A percentile compares a stretch with the other conserved stretches of the same genome.
Evolutionary conservation across 2,888 invertebrate genomes (phyloP).

Genomic region (Amphipoea oculea): DNA sequence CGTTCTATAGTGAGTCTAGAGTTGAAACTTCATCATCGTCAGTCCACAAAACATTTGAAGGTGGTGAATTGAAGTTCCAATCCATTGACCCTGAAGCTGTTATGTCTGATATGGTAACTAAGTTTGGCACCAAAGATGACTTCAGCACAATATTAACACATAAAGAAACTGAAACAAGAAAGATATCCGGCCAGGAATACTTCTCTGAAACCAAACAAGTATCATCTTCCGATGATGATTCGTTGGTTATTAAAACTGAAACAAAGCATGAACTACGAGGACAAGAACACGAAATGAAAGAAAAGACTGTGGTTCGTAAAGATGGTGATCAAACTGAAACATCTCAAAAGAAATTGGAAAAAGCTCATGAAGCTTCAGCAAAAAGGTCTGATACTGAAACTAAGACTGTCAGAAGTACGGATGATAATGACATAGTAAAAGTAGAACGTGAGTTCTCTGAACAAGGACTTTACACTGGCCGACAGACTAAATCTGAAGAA

Average conservation of each 20-base stretch:
- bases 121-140: slow-evolving; percentile 81
- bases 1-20: slow-evolving; percentile 84
- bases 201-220: slow-evolving; percentile 88
- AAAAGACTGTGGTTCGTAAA: slow-evolving; percentile 85
- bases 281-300: slow-evolving; percentile 87
- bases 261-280: slow-evolving; percentile 86
- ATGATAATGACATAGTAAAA: slow-evolving; percentile 84
- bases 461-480: slow-evolving; percentile 86
- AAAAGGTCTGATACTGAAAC: slow-evolving; percentile 87
- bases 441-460: slow-evolving; percentile 86
- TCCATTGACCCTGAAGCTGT: slow-evolving; percentile 83
- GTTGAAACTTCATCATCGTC: slow-evolving; percentile 87
- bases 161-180: slow-evolving; percentile 88
- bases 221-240: slow-evolving; percentile 88
- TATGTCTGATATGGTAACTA: slow-evolving; percentile 86
- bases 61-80: slow-evolving; percentile 83
- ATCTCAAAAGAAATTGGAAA: slow-evolving; percentile 88
- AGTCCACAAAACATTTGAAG: slow-evolving; percentile 83
- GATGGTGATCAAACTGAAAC: slow-evolving; percentile 88
- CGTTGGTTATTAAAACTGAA: slow-evolving; percentile 86
- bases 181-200: slow-evolving; percentile 88
- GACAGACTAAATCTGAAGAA: slow-evolving; percentile 87
- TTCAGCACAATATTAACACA: slow-evolving; percentile 87
- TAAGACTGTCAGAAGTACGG: slow-evolving; percentile 86
- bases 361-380: slow-evolving; percentile 88